Evolutionary conservation across 1,140 invertebrate genomes (phyloP).

Genomic region (Hyles euphorbiae): DNA sequence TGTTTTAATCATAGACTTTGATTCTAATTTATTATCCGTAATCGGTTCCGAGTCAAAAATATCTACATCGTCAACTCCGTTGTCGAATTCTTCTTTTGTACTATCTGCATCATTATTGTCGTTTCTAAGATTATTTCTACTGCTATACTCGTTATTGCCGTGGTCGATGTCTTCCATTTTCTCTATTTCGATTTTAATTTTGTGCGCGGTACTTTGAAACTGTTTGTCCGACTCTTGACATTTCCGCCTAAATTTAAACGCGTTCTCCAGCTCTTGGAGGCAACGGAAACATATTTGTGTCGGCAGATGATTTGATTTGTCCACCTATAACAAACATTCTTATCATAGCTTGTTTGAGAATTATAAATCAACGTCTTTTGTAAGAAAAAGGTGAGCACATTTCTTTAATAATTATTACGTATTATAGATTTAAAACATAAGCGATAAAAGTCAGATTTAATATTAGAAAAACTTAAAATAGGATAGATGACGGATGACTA

Average conservation of each 20-base stretch:
- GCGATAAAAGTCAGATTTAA: too few species aligned
- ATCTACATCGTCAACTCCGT: neutral
- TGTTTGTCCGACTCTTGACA: constrained; percentile 61
- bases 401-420: neutral
- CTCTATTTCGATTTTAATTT: constrained; percentile 46
- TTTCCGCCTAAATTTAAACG: constrained; percentile 65
- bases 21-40: constrained; percentile 17
- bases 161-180: constrained; percentile 7
- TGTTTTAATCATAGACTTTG: constrained; percentile 33
- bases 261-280: constrained; percentile 54
- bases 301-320: constrained; percentile 55
- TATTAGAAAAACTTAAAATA: too few species aligned
- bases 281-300: constrained; percentile 62
- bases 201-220: constrained; percentile 24
- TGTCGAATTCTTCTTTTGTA: constrained; percentile 8
- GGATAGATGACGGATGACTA: too few species aligned
- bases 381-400: too few species aligned
- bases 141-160: neutral
- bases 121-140: constrained; percentile 1
- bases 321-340: constrained; percentile 47
- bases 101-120: constrained; percentile 1
- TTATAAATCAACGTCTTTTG: neutral
- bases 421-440: too few species aligned
- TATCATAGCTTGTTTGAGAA: constrained; percentile 13
- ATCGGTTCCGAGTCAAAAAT: neutral